These are phyloP conservation scores for Erannis defoliaria DNA, from an alignment of 2,888 invertebrate species.

Conservation along the genomic window DNA sequence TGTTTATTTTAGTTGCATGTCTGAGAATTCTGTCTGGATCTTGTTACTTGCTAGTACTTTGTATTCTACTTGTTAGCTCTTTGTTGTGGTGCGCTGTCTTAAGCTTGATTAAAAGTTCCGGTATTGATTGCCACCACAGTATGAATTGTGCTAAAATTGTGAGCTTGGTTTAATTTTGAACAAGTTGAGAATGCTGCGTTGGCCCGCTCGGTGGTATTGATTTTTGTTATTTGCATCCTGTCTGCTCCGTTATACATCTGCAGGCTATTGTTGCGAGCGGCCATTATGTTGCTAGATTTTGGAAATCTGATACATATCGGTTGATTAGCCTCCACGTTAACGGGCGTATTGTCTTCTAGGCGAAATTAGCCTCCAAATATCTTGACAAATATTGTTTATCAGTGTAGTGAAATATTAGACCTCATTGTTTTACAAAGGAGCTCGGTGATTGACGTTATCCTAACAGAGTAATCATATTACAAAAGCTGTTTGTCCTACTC, in stretches of 20 bases:
- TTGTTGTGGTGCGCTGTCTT: constrained; percentile 38
- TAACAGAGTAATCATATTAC: constrained; percentile 20
- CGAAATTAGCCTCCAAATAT: constrained; percentile 15
- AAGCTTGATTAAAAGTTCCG: constrained; percentile 38
- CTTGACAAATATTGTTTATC: constrained; percentile 16
- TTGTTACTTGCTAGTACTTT: constrained; percentile 46
- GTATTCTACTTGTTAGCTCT: constrained; percentile 40
- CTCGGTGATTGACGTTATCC: constrained; percentile 28
- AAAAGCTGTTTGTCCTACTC: constrained; percentile 7
- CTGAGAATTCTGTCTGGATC: constrained; percentile 70
- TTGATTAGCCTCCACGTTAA: constrained; percentile 20
- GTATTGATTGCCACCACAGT: constrained; percentile 46
- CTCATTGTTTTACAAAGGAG: constrained; percentile 15
- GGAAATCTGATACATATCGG: constrained; percentile 26
- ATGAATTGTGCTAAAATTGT: constrained; percentile 65
- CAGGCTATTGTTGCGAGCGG: constrained; percentile 76
- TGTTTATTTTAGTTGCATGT: constrained; percentile 68
- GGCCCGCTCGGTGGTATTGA: constrained; percentile 75
- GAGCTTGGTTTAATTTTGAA: constrained; percentile 71
- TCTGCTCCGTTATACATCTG: constrained; percentile 77
- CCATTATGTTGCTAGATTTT: constrained; percentile 53
- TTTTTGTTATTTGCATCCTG: constrained; percentile 86
- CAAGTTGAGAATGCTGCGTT: constrained; percentile 73
- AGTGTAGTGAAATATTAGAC: constrained; percentile 19
- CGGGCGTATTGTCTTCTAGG: constrained; percentile 8